These are phyloP conservation scores for Leucophora obtusa DNA, from an alignment of 2,888 invertebrate species.

Conservation along the genomic window DNA sequence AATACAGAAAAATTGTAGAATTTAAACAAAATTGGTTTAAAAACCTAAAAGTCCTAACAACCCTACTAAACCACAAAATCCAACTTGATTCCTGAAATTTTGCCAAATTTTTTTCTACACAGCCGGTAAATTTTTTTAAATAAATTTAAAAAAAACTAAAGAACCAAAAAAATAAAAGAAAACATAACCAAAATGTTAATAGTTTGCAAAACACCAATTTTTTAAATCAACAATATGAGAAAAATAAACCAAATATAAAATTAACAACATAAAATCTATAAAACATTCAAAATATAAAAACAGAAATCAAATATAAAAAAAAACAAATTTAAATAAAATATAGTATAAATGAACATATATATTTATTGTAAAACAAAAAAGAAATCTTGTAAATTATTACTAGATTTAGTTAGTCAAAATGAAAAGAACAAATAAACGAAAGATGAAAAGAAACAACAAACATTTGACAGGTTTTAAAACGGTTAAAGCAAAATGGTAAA, in stretches of 20 bases:
- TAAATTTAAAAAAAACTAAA: slow-evolving; percentile 30
- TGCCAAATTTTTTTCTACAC: slow-evolving; percentile 67
- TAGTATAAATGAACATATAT: slow-evolving; percentile 26
- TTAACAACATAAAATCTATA: slow-evolving; percentile 11
- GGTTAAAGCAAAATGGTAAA: not conserved
- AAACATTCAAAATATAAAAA: slow-evolving; percentile 24
- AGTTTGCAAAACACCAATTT: slow-evolving; percentile 68
- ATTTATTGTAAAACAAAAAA: slow-evolving; percentile 30
- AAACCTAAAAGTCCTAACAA: not conserved
- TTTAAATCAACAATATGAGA: slow-evolving; percentile 45
- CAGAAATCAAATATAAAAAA: slow-evolving; percentile 57
- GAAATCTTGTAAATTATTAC: slow-evolving; percentile 47
- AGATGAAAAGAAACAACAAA: not conserved
- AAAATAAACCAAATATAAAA: slow-evolving; percentile 40
- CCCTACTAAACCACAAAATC: slow-evolving; percentile 39
- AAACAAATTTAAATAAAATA: slow-evolving; percentile 27
- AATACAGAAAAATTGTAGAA: not conserved
- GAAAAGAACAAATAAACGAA: slow-evolving; percentile 16
- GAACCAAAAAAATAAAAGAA: slow-evolving; percentile 49
- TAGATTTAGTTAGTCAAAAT: slow-evolving; percentile 55
- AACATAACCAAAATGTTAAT: slow-evolving; percentile 66
- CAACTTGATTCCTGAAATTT: slow-evolving; percentile 67
- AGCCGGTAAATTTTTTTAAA: slow-evolving; percentile 37
- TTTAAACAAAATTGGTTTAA: not conserved
- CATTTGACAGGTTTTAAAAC: slow-evolving; percentile 1